Percentiles rank a stretch among this genome's conserved stretches.
phyloP scores from a whole-genome alignment of 2,888 invertebrate genomes.

The Caenorhabditis sp. region DNA sequence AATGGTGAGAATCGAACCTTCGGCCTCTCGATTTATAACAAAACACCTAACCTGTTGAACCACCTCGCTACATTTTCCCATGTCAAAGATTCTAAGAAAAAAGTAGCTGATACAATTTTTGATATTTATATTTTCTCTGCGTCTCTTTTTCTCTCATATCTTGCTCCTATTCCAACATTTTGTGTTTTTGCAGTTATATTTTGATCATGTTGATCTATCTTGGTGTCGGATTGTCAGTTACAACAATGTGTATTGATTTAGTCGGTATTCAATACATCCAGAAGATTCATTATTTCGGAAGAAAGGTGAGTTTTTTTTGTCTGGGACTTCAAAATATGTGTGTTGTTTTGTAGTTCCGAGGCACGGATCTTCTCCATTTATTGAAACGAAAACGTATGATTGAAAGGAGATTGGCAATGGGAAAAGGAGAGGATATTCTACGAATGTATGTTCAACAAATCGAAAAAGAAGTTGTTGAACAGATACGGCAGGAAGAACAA shows the following conservation, averaged over 20 bases:
- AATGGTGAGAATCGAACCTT: no score
- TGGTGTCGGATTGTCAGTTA: conserved; percentile 70
- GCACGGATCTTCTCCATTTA: conserved; percentile 68
- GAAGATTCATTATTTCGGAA: conserved; percentile 70
- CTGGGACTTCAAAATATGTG: no score
- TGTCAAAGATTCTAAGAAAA: no score
- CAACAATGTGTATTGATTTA: conserved; percentile 71
- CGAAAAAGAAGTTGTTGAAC: conserved; percentile 33
- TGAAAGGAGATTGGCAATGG: conserved; percentile 68
- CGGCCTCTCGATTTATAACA: no score
- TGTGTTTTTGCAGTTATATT: conserved; percentile 66
- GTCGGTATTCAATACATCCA: conserved; percentile 71
- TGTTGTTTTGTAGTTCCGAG: conserved; percentile 53
- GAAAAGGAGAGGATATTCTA: conserved; percentile 66
- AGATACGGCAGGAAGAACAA: not conserved
- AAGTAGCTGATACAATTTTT: no score
- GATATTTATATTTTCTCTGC: no score
- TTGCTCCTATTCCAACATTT: no score
- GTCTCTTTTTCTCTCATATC: no score
- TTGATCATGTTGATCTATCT: conserved; percentile 70
- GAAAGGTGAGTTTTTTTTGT: conserved; percentile 50
- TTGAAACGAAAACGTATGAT: conserved; percentile 68
- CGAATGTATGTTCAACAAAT: conserved; percentile 61
- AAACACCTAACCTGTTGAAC: no score
- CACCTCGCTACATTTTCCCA: no score